A percentile compares a stretch with the other conserved stretches of the same genome.
These are phyloP conservation scores for Daubentonia madagascariensis DNA, from an alignment of 2,113 vertebrate species.

Conservation along the genomic window DNA sequence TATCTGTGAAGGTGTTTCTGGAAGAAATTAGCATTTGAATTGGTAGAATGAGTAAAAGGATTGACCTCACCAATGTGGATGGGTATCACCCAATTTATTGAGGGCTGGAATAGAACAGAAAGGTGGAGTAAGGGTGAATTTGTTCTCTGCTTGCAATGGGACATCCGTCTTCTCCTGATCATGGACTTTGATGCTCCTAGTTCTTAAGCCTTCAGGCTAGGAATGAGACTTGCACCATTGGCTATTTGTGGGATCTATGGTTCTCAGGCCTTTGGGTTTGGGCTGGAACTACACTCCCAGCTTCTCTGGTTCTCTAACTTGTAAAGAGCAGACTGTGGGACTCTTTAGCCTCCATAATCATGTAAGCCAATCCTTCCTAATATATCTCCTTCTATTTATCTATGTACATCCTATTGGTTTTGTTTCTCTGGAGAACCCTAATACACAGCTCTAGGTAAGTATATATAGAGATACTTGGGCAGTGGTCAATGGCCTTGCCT, in stretches of 20 bases:
- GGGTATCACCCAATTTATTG: not conserved
- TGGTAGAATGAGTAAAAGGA: not conserved
- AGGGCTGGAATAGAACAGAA: not conserved
- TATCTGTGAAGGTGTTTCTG: not conserved
- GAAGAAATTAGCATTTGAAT: not conserved
- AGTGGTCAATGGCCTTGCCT: not conserved
- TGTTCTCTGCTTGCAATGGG: not conserved
- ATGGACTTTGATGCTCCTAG: not conserved
- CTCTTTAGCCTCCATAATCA: not conserved
- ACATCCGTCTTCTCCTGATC: not conserved
- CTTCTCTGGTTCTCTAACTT: not conserved
- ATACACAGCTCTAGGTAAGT: not conserved
- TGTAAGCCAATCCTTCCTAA: not conserved
- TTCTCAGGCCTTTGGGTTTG: not conserved
- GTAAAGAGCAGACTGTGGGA: not conserved
- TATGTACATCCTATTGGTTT: not conserved
- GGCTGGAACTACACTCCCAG: not conserved
- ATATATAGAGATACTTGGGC: not conserved
- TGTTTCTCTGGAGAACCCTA: not conserved
- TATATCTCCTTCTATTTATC: not conserved
- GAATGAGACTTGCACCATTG: not conserved
- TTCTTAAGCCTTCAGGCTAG: not conserved
- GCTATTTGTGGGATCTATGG: no score
- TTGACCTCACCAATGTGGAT: not conserved
- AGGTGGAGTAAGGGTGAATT: not conserved